Evolutionary conservation across 1,140 invertebrate genomes (phyloP), one percentile per base, ranked within the genome.

Genomic region (Papilio glaucus): DNA sequence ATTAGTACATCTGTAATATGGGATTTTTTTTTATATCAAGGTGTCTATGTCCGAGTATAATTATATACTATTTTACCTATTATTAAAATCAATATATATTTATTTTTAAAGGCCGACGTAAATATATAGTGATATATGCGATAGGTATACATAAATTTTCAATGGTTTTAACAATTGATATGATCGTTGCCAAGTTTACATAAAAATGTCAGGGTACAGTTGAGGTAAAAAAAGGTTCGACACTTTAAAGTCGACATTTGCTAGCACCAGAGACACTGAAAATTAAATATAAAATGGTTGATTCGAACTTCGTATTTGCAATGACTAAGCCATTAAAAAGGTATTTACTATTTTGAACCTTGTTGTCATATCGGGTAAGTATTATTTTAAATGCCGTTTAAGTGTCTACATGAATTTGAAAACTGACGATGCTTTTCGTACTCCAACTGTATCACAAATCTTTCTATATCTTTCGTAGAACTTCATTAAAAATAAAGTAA

Each of bases 21-120:
- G n/a, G n/a, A n/a, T n/a, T n/a, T n/a, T n/a, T n/a, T n/a, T 45
- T 45, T 57, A 12, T 57, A 57, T 57, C 49, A 57, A 57, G 49
- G 12, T 21, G 7, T 21, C 21, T 26, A 57, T 10, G 9, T 24
- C 49, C 49, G 10, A 10, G 10, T 57, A 53, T 24, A 24, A 24
- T 24, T 57, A 24, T 15, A 49, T 10, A 13, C 12, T 12, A 57
- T 53, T 4, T 24, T 24, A 12, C 8, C 49, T 53, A 53, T 53
- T 12, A 53, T 53, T 24, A 24, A 12, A 49, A 24, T 49, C 18
- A 18, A 49, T 18, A 53, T 53, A 53, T 53, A 21, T 7, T 49
- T 21, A 21, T 24, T 3, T 24, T 24, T 53, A 53, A 53, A 53
- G 49, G 49, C 18, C 21, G 21, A 53, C 49, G 24, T 53, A 53